Evolutionary conservation across 2,113 vertebrate genomes (phyloP), one percentile per base, ranked within the genome.

Genomic region (Prunella himalayana): DNA sequence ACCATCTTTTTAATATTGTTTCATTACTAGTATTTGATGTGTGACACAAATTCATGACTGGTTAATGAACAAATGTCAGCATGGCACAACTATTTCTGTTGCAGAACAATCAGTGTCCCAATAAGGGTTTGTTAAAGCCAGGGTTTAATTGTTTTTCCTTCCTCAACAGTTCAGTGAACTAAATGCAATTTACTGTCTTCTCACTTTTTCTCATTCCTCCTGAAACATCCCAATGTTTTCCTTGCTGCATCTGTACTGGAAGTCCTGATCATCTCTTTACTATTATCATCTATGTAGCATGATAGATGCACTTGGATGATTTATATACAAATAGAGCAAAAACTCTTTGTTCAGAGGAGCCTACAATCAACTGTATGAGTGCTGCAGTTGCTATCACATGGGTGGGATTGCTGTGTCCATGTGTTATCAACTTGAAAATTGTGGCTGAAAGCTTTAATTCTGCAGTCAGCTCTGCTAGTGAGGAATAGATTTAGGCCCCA

Each of bases 371-470:
- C 57, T 18, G 71, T 68, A 60, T 72, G 56, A 85, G 83, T 60
- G 54, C 68, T 63, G 71, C 92, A 88, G 70, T 86, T 13, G 18
- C 56, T 81, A 11, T 96, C 94, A 94, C 42, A 15, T 90, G 90
- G 71, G 82, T 79, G 47, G 89, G 69, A 96, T 78, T 92, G 76
- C 90, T 92, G 56, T 78, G 82, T 86, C 82, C 71, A 39, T 94
- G 87, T 88, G 76, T 90, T 96, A 94, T 81, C 94, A 93, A 42
- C 71, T 96, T 93, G 95, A 90, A 96, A 96, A 94, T 86, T 93
- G 87, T 80, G 60, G 56, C 88, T 95, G 92, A 92, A 96, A 95
- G 96, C 88, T 94, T 93, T 90, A 95, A 94, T 92, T 96, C 93
- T 41, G 78, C 91, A 94, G 78, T 79, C 93, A 69, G 94, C 51